phyloP scores from a whole-genome alignment of 1,140 invertebrate genomes.

The Drosophila pseudoananassae region DNA sequence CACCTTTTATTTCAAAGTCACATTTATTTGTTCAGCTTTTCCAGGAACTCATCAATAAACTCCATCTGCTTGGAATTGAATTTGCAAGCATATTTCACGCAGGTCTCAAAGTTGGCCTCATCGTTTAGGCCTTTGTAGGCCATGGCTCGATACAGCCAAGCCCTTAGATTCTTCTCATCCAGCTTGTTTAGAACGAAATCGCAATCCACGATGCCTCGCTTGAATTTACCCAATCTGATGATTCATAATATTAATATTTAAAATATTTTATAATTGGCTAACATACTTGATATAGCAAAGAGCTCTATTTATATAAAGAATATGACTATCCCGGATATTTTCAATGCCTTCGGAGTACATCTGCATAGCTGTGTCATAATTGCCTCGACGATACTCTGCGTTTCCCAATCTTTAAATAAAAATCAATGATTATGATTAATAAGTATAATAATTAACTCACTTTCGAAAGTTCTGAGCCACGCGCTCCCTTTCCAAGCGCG shows the following conservation, averaged over 20 bases:
- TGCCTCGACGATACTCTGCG: conserved; percentile 87
- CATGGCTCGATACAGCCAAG: conserved; percentile 81
- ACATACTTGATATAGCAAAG: conserved; percentile 85
- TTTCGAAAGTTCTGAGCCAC: conserved; percentile 79
- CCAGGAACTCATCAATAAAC: conserved; percentile 73
- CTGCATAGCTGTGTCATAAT: conserved; percentile 89
- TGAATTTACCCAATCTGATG: conserved; percentile 63
- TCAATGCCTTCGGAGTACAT: conserved; percentile 91
- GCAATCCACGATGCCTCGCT: conserved; percentile 80
- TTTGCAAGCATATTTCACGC: conserved; percentile 82
- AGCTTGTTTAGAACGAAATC: conserved; percentile 81
- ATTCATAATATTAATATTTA: not conserved
- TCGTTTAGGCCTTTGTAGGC: conserved; percentile 77
- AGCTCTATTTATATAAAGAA: conserved; percentile 91
- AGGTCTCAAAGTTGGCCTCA: conserved; percentile 73
- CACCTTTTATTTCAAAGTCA: not conserved
- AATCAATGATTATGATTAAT: not conserved
- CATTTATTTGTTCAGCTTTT: conserved; percentile 45
- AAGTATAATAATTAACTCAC: conserved; percentile 24
- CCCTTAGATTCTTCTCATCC: conserved; percentile 81
- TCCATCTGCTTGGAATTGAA: conserved; percentile 82
- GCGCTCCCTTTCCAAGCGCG: conserved; percentile 86
- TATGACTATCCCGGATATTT: conserved; percentile 89
- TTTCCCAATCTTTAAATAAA: conserved; percentile 79
- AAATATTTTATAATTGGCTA: not conserved